Conservation (phyloP, 2,113 vertebrate genomes). For the Camelus bactrianus region DNA sequence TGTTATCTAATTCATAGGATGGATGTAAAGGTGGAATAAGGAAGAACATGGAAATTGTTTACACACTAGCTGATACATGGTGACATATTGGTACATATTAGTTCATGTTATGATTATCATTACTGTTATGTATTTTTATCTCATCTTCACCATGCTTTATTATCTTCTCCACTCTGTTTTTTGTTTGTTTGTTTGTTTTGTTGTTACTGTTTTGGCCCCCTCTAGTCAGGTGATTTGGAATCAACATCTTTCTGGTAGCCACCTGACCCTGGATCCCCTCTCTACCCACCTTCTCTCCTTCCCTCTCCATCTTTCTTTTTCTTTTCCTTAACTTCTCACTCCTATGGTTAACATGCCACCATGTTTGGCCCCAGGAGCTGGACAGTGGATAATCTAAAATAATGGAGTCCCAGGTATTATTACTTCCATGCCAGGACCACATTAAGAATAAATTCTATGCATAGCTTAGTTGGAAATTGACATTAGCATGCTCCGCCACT, state of each 20-base stretch:
- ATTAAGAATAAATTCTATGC: fast-evolving
- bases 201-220: neutral
- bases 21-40: neutral
- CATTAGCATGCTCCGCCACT: neutral
- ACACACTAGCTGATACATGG: neutral
- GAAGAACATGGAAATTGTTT: neutral
- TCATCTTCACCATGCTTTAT: neutral
- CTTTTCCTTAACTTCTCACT: neutral
- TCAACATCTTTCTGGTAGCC: neutral
- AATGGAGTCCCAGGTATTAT: neutral
- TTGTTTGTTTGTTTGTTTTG: neutral
- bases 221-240: neutral
- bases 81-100: neutral
- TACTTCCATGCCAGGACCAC: neutral
- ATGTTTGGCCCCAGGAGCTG: neutral
- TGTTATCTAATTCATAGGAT: neutral
- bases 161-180: neutral
- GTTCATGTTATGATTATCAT: neutral
- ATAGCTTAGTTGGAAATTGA: neutral
- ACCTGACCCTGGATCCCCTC: neutral
- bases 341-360: neutral
- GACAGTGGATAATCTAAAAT: neutral
- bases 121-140: neutral
- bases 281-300: neutral
- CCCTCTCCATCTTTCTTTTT: neutral